Percentiles rank a stretch among this genome's conserved stretches.
These are phyloP conservation scores for Phallusia fumigata DNA, from an alignment of 23 tunicate species.

Conservation along the genomic window DNA sequence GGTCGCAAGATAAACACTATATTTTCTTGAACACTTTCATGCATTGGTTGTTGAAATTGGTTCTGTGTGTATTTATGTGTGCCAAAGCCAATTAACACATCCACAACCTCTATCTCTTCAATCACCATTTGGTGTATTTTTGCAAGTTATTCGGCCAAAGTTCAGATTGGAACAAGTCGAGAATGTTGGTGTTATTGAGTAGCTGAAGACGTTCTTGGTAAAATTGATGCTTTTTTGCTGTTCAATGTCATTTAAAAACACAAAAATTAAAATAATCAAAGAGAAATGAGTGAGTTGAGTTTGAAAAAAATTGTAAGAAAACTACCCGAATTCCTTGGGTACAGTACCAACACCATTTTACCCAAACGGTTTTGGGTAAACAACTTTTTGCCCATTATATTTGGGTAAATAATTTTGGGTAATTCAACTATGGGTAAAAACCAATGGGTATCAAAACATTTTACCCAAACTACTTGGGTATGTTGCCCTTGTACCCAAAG, in stretches of 20 bases:
- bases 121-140: conserved; percentile 12
- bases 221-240: neutral
- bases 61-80: conserved; percentile 1
- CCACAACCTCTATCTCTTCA: conserved; percentile 13
- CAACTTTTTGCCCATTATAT: neutral
- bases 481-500: neutral
- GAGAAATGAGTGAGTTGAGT: neutral
- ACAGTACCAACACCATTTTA: conserved; percentile 2
- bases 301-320: neutral
- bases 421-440: neutral
- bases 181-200: neutral
- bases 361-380: conserved; percentile 5
- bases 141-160: neutral
- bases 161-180: neutral
- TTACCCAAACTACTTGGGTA: neutral
- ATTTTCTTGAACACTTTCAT: neutral
- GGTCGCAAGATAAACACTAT: conserved; percentile 1
- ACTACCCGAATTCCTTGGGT: neutral
- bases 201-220: neutral
- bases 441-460: neutral
- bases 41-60: neutral
- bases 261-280: neutral
- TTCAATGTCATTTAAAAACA: neutral
- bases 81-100: conserved; percentile 1
- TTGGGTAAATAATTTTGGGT: neutral